Evolutionary conservation across 2,888 invertebrate species (phyloP).

Genomic region (Scelioninae gen. 2): DNA sequence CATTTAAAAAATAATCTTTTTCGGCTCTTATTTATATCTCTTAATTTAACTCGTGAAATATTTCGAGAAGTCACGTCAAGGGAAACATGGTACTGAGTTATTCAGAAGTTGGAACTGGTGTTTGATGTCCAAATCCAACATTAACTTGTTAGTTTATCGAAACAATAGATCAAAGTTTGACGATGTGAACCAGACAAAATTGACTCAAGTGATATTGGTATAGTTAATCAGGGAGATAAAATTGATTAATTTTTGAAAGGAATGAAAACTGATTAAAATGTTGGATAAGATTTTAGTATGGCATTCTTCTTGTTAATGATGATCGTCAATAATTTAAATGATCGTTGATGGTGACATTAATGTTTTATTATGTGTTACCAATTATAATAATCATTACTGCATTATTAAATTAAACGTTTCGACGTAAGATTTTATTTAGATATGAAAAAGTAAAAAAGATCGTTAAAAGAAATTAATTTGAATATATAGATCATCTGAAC

Average conservation of each 20-base stretch:
- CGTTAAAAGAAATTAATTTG: too few relatives aligned
- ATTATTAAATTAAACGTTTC: too few relatives aligned
- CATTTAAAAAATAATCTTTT: constrained; percentile 18
- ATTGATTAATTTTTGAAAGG: neutral
- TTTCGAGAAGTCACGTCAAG: constrained; percentile 18
- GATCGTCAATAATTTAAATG: too few relatives aligned
- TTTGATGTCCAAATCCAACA: neutral
- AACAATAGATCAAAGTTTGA: neutral
- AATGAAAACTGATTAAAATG: neutral
- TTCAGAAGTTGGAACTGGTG: neutral
- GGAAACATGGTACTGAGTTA: neutral
- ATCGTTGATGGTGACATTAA: too few relatives aligned
- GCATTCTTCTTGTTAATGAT: neutral
- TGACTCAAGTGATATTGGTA: too few relatives aligned
- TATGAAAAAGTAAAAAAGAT: too few relatives aligned
- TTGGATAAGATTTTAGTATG: neutral
- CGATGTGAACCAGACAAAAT: neutral
- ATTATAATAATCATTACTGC: too few relatives aligned
- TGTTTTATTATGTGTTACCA: too few relatives aligned
- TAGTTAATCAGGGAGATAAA: too few relatives aligned
- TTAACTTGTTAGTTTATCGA: neutral
- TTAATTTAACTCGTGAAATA: constrained; percentile 31
- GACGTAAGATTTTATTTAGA: too few relatives aligned
- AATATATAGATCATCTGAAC: too few relatives aligned
- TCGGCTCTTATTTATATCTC: constrained; percentile 23